Conservation (phyloP, 2,113 vertebrate genomes). For the Xenopus borealis region DNA sequence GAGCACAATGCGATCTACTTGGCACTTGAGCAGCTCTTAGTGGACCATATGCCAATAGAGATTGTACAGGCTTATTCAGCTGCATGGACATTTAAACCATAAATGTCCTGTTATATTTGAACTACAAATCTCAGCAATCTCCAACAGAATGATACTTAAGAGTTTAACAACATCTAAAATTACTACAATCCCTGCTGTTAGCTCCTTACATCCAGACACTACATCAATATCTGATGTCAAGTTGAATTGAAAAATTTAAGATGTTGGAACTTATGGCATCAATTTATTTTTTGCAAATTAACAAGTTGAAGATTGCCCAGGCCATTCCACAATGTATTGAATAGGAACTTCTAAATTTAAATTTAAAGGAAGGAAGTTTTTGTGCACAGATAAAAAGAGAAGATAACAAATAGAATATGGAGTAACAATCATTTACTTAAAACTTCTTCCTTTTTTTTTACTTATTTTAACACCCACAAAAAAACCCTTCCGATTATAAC, state of each 20-base stretch:
- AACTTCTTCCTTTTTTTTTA: background rate
- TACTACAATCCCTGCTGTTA: no score
- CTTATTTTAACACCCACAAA: background rate
- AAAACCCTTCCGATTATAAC: background rate
- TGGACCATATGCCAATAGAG: background rate
- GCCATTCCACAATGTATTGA: background rate
- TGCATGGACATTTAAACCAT: no score
- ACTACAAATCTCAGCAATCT: no score
- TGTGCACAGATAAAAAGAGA: background rate
- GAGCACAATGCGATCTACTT: slow-evolving; percentile 50
- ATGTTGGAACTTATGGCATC: no score
- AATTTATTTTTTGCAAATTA: no score
- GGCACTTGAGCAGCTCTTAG: slow-evolving; percentile 30
- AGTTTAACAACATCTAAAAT: no score
- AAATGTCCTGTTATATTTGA: no score
- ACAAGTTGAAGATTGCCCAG: no score
- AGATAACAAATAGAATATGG: background rate
- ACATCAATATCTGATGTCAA: no score
- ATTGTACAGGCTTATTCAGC: background rate
- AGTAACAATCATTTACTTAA: slow-evolving; percentile 1
- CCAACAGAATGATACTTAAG: no score
- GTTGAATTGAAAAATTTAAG: no score
- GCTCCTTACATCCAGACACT: no score
- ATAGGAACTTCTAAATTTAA: background rate
- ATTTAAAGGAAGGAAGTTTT: slow-evolving; percentile 1